Conservation (phyloP, 2,113 vertebrate genomes). For the Arizona elegans region DNA sequence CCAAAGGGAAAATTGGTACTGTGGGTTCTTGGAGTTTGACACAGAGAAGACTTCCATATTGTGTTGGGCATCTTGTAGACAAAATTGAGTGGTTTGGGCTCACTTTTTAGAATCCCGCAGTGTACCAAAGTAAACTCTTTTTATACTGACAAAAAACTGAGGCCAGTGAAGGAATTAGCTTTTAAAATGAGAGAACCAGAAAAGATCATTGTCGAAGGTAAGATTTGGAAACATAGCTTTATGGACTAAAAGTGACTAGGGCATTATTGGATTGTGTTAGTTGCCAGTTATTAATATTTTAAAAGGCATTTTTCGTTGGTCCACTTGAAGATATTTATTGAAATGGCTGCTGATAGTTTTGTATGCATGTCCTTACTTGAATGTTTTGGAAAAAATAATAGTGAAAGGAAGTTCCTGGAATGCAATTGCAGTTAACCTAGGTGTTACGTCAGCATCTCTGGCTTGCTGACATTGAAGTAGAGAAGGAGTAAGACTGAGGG, state of each 20-base stretch:
- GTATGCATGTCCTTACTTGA: not conserved
- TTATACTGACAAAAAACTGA: not conserved
- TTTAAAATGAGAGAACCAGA: not conserved
- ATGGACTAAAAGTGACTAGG: not conserved
- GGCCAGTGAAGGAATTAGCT: not conserved
- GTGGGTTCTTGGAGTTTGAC: not conserved
- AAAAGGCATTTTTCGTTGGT: conserved; percentile 27
- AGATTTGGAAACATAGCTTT: not conserved
- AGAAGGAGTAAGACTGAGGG: not conserved
- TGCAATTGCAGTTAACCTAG: not conserved
- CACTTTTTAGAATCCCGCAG: not conserved
- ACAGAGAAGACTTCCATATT: conserved; percentile 34
- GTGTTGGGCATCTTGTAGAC: not conserved
- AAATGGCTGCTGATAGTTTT: conserved; percentile 53
- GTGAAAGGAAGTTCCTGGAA: not conserved
- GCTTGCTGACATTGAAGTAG: not conserved
- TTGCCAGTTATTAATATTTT: not conserved
- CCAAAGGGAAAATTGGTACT: not conserved
- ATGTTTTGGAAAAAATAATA: not conserved
- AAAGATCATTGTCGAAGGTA: not conserved
- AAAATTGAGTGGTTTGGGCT: not conserved
- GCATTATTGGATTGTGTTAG: not conserved
- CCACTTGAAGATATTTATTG: conserved; percentile 64
- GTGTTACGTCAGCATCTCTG: not conserved
- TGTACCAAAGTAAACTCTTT: not conserved